phyloP scores from a whole-genome alignment of 2,888 invertebrate species.

The Vanessa cardui region DNA sequence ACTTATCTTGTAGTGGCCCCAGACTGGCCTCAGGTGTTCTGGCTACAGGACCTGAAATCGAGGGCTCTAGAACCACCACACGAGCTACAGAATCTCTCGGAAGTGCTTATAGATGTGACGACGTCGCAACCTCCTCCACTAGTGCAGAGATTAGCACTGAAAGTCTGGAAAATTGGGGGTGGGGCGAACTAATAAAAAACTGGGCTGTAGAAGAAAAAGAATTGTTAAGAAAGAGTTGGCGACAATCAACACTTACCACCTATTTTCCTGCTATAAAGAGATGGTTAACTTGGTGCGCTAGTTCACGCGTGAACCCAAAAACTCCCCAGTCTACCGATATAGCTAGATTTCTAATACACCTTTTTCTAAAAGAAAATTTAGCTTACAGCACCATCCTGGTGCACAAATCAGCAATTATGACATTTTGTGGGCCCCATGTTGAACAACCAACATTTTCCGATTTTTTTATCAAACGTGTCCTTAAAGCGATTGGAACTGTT shows the following conservation, averaged over 20 bases:
- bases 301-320: constrained; percentile 1
- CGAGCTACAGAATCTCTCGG: constrained; percentile 24
- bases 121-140: constrained; percentile 27
- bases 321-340: constrained; percentile 19
- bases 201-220: constrained; percentile 30
- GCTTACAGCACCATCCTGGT: constrained; percentile 30
- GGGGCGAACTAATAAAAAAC: constrained; percentile 21
- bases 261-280: constrained; percentile 20
- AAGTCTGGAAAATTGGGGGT: constrained; percentile 40
- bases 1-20: constrained; percentile 5
- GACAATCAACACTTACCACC: background rate
- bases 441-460: constrained; percentile 1
- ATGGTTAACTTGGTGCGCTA: constrained; percentile 27
- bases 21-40: constrained; percentile 28
- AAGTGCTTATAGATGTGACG: constrained; percentile 31
- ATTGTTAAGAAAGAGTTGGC: constrained; percentile 31
- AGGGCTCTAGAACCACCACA: constrained; percentile 17
- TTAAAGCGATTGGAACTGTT: constrained; percentile 20
- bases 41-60: constrained; percentile 28
- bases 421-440: constrained; percentile 25
- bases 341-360: constrained; percentile 23
- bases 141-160: constrained; percentile 20
- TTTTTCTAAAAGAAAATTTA: constrained; percentile 22
- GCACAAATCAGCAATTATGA: constrained; percentile 33
- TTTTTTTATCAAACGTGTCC: constrained; percentile 24